Base-by-base conservation (phyloP, 92 coral and sea anemone species). In the Phenganax subtilis region DNA sequence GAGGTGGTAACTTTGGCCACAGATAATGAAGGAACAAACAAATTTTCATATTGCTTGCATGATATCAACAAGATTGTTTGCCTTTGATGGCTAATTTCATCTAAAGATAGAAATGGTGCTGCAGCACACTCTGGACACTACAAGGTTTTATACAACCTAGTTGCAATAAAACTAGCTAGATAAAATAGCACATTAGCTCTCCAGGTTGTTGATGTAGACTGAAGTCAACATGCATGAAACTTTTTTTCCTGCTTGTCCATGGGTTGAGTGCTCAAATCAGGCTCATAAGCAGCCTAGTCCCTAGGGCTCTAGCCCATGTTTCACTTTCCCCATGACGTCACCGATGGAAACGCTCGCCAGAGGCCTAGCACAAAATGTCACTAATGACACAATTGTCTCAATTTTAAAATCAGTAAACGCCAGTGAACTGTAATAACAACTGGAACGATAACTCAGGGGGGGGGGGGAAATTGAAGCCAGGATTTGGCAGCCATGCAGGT, bases 1-100 rank as follows among this genome's bases (percentile, higher is more conserved):
- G 71, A 65, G 71, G 71, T 65, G 71, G 71, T 65, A 65, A 65
- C 71, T 65, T 65, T 65, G 71, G 14, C 71, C 27, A 65, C 71
- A 65, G 65, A 59, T 1, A 28, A 11, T 65, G 71, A 65, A 20
- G 71, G 71, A 30, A 65, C 47, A 65, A 65, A 65, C 71, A 65
- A 65, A 2, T 65, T 11, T 2, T 28, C 71, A 65, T 65, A 17
- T 8, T 65, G 6, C 71, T 65, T 65, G 71, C 71, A 65, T 11
- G 71, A 65, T 65, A 65, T 65, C 71, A 65, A 17, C 27, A 28
- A 65, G 71, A 30, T 20, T 65, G 29, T 2, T 65, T 5, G 71
- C 14, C 7, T 65, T 65, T 65, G 27, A 65, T 65, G 71, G 71
- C 27, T 65, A 65, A 9, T 30, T 65, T 65, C 71, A 30, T 65